Evolutionary conservation across 2,113 vertebrate genomes (phyloP), one percentile per base, ranked within the genome.

Genomic region (Salvelinus sp.): DNA sequence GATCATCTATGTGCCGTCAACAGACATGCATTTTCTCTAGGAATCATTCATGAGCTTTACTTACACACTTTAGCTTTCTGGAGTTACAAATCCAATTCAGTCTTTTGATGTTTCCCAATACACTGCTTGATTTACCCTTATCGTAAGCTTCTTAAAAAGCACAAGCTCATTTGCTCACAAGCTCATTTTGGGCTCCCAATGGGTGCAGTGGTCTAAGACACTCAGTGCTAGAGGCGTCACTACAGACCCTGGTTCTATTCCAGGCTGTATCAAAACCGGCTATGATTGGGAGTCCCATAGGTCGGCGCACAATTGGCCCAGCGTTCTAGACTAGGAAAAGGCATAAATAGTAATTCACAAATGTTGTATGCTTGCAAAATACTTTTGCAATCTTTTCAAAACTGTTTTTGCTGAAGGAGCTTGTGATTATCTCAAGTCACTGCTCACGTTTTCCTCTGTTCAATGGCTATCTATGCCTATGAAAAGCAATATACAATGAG

Each of bases 121-220:
- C 38, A 65, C 30, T 72, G 54, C 62, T 79, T 75, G 38, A 44
- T 44, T 44, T 44, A 78, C 57, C 68, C 47, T 71, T 25, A 70
- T 54, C 6, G 18, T 66, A 72, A 69, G 69, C 75, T 75, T 28
- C 72, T 73, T 83, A 76, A 48, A 72, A 50, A 44, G 2, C 25
- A 23, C 57, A 5, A 76, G 28, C 63, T 33, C n/a, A 69, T 75
- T 68, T 69, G 38, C 23, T 62, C 6, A n/a, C 48, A 71, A 69
- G 68, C 71, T 74, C 48, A 33, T 33, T 33, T 6, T 33, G 33
- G 33, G 0, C 33, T 33, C 33, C 33, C 33, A 1, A 33, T 0
- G 6, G 33, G 6, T 33, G 33, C 33, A 33, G 33, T 4, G 33
- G 6, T 33, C 33, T 33, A 33, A 33, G 33, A 6, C 33, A 33